A percentile compares a stretch with the other conserved stretches of the same genome.
phyloP scores from a whole-genome alignment of 1,140 invertebrate genomes.

The Ephestia elutella region DNA sequence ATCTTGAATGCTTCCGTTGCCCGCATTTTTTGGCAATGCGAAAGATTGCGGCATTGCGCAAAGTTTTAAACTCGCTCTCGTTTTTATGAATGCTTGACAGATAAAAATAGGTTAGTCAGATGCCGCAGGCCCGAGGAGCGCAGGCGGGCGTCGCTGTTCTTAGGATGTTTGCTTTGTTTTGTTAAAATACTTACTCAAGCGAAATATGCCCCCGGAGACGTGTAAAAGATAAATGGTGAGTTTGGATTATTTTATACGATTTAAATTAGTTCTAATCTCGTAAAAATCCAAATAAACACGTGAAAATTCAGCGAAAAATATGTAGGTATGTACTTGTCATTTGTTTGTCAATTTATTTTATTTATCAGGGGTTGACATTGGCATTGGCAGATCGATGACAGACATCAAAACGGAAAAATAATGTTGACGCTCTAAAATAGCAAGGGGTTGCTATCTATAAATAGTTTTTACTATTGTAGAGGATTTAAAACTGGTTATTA shows the following conservation, averaged over 20 bases:
- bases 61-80: constrained; percentile 7
- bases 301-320: too few relatives aligned
- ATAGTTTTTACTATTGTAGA: too few relatives aligned
- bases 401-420: neutral
- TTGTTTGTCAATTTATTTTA: neutral
- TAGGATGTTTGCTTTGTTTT: neutral
- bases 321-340: too few relatives aligned
- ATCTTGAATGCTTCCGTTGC: neutral
- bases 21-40: constrained; percentile 6
- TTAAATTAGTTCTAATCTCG: neutral
- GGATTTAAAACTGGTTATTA: too few relatives aligned
- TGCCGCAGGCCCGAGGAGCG: constrained; percentile 10
- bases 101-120: constrained; percentile 61
- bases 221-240: constrained; percentile 5
- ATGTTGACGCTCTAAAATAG: too few relatives aligned
- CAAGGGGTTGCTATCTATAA: too few relatives aligned
- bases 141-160: constrained; percentile 6
- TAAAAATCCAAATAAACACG: too few relatives aligned
- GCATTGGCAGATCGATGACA: neutral
- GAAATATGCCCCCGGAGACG: neutral
- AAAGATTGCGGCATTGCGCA: constrained; percentile 19
- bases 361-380: neutral
- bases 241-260: neutral
- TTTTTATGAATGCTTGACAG: constrained; percentile 37
- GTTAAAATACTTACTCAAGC: neutral